These are phyloP conservation scores for Lepidonotus clava DNA, from an alignment of 2,888 invertebrate species.

Conservation along the genomic window DNA sequence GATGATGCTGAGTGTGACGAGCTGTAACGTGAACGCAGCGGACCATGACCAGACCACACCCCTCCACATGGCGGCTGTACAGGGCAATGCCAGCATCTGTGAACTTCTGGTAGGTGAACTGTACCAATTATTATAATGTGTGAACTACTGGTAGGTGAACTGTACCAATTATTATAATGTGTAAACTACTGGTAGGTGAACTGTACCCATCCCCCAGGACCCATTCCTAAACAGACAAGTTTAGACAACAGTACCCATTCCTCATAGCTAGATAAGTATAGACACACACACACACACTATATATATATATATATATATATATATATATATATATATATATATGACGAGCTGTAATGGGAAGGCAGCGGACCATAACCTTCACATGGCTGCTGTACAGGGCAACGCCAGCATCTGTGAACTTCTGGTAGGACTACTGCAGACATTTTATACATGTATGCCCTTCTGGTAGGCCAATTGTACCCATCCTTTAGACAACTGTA, in stretches of 20 bases:
- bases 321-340: no score
- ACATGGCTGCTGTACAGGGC: slow-evolving; percentile 66
- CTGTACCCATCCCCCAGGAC: not conserved
- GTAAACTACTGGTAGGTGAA: not conserved
- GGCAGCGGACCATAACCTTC: slow-evolving; percentile 64
- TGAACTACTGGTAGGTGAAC: not conserved
- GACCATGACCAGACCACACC: slow-evolving; percentile 66
- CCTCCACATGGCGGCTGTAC: slow-evolving; percentile 66
- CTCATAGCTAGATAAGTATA: no score
- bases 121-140: not conserved
- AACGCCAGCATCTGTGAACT: slow-evolving; percentile 63
- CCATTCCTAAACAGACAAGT: no score
- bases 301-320: no score
- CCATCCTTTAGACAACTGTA: no score
- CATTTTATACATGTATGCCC: no score
- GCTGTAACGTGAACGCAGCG: slow-evolving; percentile 64
- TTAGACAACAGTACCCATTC: no score
- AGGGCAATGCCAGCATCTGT: slow-evolving; percentile 65
- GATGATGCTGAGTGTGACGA: slow-evolving; percentile 65
- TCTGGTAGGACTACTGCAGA: slow-evolving; percentile 58
- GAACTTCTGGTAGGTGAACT: slow-evolving; percentile 63
- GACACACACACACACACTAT: no score
- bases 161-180: not conserved
- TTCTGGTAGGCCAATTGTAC: no score
- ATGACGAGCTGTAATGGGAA: slow-evolving; percentile 65